Evolutionary conservation across 2,888 invertebrate genomes (phyloP), one percentile per base, ranked within the genome.

Genomic region (Pomacea canaliculata): DNA sequence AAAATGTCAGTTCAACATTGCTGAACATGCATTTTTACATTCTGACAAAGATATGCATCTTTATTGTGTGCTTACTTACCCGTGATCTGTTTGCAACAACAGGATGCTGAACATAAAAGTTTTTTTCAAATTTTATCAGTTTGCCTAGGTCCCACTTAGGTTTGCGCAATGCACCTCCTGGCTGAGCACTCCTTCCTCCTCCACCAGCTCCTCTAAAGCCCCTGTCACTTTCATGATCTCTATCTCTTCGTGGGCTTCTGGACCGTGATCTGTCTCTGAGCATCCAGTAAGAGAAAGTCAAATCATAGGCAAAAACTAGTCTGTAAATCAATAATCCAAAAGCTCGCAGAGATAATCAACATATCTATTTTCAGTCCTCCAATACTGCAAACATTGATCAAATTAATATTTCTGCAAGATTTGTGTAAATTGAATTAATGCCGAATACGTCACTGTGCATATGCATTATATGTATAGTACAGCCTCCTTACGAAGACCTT

Each of bases 21-120:
- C 37, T 37, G 37, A 37, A 37, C 37, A 37, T 37, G 37, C 37
- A 37, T 37, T 37, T 37, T 37, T 37, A 37, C 37, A 37, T 37
- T 37, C 5, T 37, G 37, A 37, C 37, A 37, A 9, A 60, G 8
- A 37, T 9, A 4, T 2, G 7, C 5, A 63, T 5, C 10, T 63
- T 18, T 19, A 63, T 18, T 59, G 51, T 51, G 37, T 18, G 10
- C 48, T n/a, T 62, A 83, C 86, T 83, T 87, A 90, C 89, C 95
- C 94, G 80, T 67, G 80, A 73, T 83, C 89, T 84, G 67, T 92
- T 93, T 71, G 93, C 91, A 0, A 96, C 95, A 83, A 94, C 94
- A 68, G 93, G 93, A 90, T 96, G 95, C 67, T 97, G 96, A 82
- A 94, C 93, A 90, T 98, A 98, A 88, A 98, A 96, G 91, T 97